A percentile compares a stretch with the other conserved stretches of the same genome.
Conservation (phyloP, 2,888 invertebrate genomes). For the Thereva unica region DNA sequence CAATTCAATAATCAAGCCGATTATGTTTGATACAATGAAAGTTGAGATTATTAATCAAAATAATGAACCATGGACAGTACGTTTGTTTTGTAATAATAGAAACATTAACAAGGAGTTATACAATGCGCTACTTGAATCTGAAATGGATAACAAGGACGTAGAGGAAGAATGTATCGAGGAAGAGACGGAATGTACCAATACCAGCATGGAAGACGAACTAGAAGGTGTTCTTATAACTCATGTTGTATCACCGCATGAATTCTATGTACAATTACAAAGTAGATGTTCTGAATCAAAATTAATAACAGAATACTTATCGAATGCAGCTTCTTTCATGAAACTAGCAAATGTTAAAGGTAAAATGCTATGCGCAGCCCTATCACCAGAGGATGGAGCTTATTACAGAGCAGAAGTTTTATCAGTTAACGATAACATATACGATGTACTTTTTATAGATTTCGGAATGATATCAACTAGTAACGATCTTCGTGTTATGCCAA, state of each 20-base stretch:
- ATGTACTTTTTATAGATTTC: slow-evolving; percentile 72
- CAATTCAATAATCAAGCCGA: slow-evolving; percentile 42
- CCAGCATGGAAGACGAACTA: not conserved
- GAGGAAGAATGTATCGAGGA: too few relatives aligned
- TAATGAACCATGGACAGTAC: slow-evolving; percentile 47
- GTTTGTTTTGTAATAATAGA: slow-evolving; percentile 4
- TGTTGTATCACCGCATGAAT: slow-evolving; percentile 69
- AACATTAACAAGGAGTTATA: slow-evolving; percentile 19
- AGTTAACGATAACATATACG: slow-evolving; percentile 68
- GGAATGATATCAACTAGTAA: slow-evolving; percentile 65
- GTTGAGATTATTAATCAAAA: slow-evolving; percentile 48
- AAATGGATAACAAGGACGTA: not conserved
- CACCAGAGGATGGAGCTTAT: slow-evolving; percentile 79
- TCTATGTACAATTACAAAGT: slow-evolving; percentile 71
- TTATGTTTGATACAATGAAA: slow-evolving; percentile 50
- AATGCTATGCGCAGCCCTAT: slow-evolving; percentile 73
- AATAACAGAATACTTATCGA: slow-evolving; percentile 49
- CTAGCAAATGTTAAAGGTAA: slow-evolving; percentile 27
- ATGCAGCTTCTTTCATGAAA: slow-evolving; percentile 43
- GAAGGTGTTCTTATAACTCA: slow-evolving; percentile 68
- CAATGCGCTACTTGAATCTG: slow-evolving; percentile 9
- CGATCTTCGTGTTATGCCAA: slow-evolving; percentile 65
- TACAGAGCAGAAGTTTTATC: slow-evolving; percentile 87
- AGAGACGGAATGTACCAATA: too few relatives aligned
- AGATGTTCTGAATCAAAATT: slow-evolving; percentile 49